Percentiles rank a stretch among this genome's conserved stretches.
phyloP scores from a whole-genome alignment of 1,140 invertebrate genomes.

The Drosophila littoralis region DNA sequence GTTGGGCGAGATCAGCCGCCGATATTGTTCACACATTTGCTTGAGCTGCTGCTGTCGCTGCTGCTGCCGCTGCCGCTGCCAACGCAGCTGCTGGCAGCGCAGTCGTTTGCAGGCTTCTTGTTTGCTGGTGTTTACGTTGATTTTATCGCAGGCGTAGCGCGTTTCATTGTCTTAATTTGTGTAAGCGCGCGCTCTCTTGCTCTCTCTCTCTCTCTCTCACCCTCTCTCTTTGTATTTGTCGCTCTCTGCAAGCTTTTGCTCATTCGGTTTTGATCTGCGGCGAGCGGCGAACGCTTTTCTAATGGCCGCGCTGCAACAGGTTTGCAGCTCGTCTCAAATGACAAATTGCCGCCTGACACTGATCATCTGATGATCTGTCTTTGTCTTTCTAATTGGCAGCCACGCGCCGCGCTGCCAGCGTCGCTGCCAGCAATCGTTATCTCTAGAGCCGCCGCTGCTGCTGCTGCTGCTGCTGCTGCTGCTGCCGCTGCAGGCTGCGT shows the following conservation, averaged over 20 bases:
- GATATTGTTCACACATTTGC: conserved; percentile 81
- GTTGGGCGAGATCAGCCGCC: conserved; percentile 71
- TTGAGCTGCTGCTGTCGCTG: conserved; percentile 51
- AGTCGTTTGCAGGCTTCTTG: conserved; percentile 32
- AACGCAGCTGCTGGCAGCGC: conserved; percentile 22
- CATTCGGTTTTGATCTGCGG: conserved; percentile 25
- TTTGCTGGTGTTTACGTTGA: conserved; percentile 68
- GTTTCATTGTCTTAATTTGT: conserved; percentile 82
- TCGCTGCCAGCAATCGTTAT: conserved; percentile 24
- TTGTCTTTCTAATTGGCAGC: conserved; percentile 15
- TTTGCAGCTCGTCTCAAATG: conserved; percentile 55
- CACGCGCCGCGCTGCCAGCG: conserved; percentile 18
- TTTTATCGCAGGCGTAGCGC: conserved; percentile 69
- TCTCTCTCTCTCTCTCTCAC: neutral
- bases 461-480: neutral
- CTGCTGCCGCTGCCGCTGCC: neutral
- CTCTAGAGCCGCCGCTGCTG: conserved; percentile 32
- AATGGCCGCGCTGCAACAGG: conserved; percentile 43
- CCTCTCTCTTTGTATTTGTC: neutral
- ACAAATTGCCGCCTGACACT: conserved; percentile 56
- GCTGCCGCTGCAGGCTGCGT: conserved; percentile 12
- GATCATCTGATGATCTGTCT: conserved; percentile 46
- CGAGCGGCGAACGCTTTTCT: conserved; percentile 40
- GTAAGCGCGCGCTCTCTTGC: conserved; percentile 40
- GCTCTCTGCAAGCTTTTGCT: conserved; percentile 2